Conservation (phyloP, 2,113 vertebrate genomes). For the human (Homo sapiens) region DNA sequence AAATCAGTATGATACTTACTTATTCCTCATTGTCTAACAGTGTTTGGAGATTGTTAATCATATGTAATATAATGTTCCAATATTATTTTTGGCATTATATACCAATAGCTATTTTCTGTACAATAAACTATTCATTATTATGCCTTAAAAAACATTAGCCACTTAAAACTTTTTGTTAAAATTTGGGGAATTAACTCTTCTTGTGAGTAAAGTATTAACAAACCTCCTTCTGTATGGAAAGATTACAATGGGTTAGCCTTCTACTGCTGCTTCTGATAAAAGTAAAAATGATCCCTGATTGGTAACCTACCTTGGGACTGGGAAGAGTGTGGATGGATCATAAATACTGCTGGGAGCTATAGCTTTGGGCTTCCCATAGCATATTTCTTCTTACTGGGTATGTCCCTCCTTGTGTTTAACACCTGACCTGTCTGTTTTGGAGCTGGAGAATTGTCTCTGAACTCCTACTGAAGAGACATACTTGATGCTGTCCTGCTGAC, state of each 20-base stretch:
- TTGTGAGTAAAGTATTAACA: neutral
- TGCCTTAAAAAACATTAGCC: conserved; percentile 6
- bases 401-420: neutral
- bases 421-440: neutral
- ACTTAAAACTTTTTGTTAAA: neutral
- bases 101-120: neutral
- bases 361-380: neutral
- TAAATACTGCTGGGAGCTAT: neutral
- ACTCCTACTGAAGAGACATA: neutral
- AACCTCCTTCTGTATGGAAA: neutral
- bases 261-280: neutral
- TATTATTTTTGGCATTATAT: neutral
- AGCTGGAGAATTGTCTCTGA: neutral
- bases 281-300: neutral
- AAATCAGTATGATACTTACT: neutral
- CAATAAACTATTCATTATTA: neutral
- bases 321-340: too few relatives aligned
- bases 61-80: neutral
- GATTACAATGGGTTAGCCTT: neutral
- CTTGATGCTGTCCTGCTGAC: neutral
- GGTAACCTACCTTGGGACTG: neutral
- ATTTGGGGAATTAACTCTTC: neutral
- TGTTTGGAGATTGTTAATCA: neutral
- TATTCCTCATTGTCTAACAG: neutral
- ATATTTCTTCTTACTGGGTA: neutral